Evolutionary conservation across 2,888 invertebrate species (phyloP).

Genomic region (Ceriagrion tenellum): DNA sequence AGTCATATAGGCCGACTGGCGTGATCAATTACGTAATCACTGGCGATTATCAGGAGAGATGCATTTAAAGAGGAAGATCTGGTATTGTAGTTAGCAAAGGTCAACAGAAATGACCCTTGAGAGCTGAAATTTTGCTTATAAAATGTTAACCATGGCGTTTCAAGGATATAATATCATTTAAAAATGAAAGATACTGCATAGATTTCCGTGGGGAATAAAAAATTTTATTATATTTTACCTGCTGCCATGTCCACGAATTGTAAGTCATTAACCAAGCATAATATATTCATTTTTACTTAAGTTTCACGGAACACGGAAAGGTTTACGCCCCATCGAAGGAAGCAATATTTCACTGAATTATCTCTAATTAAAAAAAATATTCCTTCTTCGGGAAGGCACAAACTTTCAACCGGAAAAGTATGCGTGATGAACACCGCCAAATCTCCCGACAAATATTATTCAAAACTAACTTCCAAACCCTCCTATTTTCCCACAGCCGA

Average conservation of each 20-base stretch:
- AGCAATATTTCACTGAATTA: constrained; percentile 5
- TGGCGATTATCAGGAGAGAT: background rate
- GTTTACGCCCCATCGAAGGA: background rate
- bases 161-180: background rate
- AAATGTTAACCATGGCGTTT: background rate
- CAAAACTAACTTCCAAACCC: background rate
- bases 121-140: background rate
- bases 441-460: constrained; percentile 1
- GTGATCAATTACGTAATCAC: constrained; percentile 31
- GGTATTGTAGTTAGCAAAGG: background rate
- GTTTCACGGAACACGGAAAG: background rate
- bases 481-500: background rate
- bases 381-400: background rate
- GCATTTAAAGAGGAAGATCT: background rate
- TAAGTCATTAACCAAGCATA: background rate
- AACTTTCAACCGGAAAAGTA: background rate
- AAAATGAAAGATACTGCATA: too few species aligned
- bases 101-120: background rate
- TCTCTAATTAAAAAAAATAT: constrained; percentile 6
- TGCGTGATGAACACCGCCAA: background rate
- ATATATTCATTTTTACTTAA: constrained; percentile 8
- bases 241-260: background rate
- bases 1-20: background rate
- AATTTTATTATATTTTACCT: background rate
- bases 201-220: background rate